Percentiles rank a stretch among this genome's conserved stretches.
These are phyloP conservation scores for Chionodraco myersi DNA, from an alignment of 2,113 vertebrate genomes.

Conservation along the genomic window DNA sequence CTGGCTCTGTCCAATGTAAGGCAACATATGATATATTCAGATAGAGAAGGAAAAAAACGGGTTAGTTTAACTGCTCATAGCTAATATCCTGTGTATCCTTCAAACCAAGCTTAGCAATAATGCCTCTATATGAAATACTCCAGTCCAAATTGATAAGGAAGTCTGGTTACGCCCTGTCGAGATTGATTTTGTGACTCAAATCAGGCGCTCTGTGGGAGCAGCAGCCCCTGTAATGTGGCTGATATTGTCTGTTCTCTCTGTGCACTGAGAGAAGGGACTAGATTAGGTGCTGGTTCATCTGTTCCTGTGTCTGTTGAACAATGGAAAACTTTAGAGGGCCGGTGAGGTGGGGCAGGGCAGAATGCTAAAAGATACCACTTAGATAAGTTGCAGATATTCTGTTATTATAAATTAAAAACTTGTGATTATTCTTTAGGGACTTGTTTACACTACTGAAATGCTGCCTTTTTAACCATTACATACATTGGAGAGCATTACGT, in stretches of 20 bases:
- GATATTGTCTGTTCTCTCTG: conserved; percentile 82
- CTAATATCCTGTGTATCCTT: neutral
- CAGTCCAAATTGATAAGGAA: conserved; percentile 53
- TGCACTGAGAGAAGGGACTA: conserved; percentile 76
- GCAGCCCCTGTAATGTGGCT: conserved; percentile 66
- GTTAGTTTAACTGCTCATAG: neutral
- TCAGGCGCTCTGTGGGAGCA: conserved; percentile 41
- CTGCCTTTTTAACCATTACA: neutral
- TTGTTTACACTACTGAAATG: neutral
- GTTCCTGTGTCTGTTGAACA: conserved; percentile 78
- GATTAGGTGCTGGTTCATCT: conserved; percentile 82
- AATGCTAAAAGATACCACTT: conserved; percentile 30
- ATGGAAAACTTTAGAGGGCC: conserved; percentile 69
- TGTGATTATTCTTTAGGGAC: neutral
- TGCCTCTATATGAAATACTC: conserved; percentile 38
- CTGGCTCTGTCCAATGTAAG: neutral
- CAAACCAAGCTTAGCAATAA: neutral
- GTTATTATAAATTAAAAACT: neutral
- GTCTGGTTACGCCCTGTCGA: conserved; percentile 71
- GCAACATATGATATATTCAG: too few relatives aligned
- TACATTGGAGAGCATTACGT: neutral
- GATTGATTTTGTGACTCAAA: conserved; percentile 60
- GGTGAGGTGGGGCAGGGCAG: conserved; percentile 39
- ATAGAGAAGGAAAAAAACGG: neutral
- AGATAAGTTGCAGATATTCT: neutral